phyloP scores from a whole-genome alignment of 1,140 invertebrate genomes.

The Druon quercuslanigerum region DNA sequence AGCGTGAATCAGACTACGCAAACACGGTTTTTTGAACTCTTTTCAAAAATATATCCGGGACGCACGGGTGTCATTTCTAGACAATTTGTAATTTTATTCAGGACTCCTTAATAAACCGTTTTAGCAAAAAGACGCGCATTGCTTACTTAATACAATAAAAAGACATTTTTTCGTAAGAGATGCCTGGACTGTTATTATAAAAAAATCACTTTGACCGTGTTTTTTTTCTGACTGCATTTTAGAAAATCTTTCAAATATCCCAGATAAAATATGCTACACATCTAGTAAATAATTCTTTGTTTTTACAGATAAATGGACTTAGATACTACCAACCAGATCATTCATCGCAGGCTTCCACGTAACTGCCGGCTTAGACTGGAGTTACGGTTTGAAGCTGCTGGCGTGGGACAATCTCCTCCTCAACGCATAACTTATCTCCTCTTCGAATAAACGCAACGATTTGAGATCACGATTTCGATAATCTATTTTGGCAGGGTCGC shows the following conservation, averaged over 20 bases:
- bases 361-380: slow-evolving; percentile 56
- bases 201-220: too few species aligned
- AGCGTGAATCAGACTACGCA: too few species aligned
- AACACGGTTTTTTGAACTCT: too few species aligned
- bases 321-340: slow-evolving; percentile 82
- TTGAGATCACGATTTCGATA: slow-evolving; percentile 12
- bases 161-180: too few species aligned
- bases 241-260: not conserved
- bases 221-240: too few species aligned
- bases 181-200: too few species aligned
- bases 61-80: too few species aligned
- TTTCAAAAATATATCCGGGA: too few species aligned
- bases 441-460: slow-evolving; percentile 7
- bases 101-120: too few species aligned
- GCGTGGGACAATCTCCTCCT: slow-evolving; percentile 49
- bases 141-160: too few species aligned
- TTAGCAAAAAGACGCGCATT: too few species aligned
- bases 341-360: slow-evolving; percentile 62
- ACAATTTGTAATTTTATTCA: too few species aligned
- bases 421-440: slow-evolving; percentile 4
- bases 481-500: not conserved
- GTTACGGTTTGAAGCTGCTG: slow-evolving; percentile 41
- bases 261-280: not conserved
- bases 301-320: slow-evolving; percentile 83
- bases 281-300: slow-evolving; percentile 34